phyloP scores from a whole-genome alignment of 2,888 invertebrate species.

The Drymonia ruficornis region DNA sequence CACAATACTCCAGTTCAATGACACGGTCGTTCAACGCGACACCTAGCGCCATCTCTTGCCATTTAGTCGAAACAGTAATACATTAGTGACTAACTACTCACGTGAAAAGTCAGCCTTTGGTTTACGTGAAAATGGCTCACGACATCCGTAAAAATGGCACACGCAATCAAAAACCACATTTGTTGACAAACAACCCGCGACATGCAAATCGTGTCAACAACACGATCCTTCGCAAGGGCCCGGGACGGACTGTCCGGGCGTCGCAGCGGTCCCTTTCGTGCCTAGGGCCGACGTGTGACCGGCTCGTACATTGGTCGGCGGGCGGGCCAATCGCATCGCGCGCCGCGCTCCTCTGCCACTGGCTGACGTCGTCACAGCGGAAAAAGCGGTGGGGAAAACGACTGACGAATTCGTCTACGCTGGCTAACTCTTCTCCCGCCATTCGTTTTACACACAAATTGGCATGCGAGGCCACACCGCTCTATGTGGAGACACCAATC shows the following conservation, averaged over 20 bases:
- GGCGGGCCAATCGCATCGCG: conserved; percentile 59
- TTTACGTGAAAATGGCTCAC: conserved; percentile 50
- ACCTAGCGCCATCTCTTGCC: conserved; percentile 75
- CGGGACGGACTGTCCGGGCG: conserved; percentile 67
- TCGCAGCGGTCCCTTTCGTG: conserved; percentile 68
- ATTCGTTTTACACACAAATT: conserved; percentile 64
- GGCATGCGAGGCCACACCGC: conserved; percentile 65
- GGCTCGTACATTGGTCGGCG: conserved; percentile 62
- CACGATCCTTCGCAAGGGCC: conserved; percentile 73
- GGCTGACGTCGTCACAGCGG: conserved; percentile 53
- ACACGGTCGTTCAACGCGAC: conserved; percentile 57
- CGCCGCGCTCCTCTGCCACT: conserved; percentile 56
- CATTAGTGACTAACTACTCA: conserved; percentile 63
- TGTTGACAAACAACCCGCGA: conserved; percentile 59
- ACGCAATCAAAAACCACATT: conserved; percentile 57
- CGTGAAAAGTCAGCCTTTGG: conserved; percentile 57
- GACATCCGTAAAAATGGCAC: conserved; percentile 53
- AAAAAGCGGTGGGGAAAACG: conserved; percentile 76
- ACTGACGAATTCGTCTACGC: conserved; percentile 61
- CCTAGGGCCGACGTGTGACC: conserved; percentile 61
- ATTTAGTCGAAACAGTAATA: conserved; percentile 44
- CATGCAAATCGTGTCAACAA: conserved; percentile 57
- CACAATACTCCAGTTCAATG: conserved; percentile 69
- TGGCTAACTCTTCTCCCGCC: conserved; percentile 56
- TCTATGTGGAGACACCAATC: conserved; percentile 62